Percentiles rank a stretch among this genome's conserved stretches.
These are phyloP conservation scores for Albula goreensis DNA, from an alignment of 2,113 vertebrate genomes.

Conservation along the genomic window DNA sequence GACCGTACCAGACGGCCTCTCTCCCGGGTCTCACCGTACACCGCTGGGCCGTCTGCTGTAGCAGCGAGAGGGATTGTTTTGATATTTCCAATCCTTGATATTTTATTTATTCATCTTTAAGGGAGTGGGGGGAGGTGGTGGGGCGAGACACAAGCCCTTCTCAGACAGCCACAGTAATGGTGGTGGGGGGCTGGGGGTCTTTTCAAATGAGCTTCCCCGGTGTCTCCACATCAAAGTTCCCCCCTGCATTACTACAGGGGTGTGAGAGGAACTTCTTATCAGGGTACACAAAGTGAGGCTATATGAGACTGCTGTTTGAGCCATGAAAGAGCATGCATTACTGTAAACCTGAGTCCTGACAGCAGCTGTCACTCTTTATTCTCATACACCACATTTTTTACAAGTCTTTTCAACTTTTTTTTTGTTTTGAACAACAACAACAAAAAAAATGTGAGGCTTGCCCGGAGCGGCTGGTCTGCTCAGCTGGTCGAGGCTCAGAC, in stretches of 20 bases:
- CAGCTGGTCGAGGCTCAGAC: background rate
- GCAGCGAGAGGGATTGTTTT: conserved; percentile 51
- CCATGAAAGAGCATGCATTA: conserved; percentile 60
- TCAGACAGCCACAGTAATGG: conserved; percentile 50
- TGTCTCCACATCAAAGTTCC: conserved; percentile 59
- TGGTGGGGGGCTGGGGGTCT: background rate
- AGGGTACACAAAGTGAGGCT: conserved; percentile 55
- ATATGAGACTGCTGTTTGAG: conserved; percentile 48
- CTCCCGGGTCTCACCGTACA: conserved; percentile 8
- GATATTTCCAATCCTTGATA: conserved; percentile 58
- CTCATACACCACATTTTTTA: conserved; percentile 43
- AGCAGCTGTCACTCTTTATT: conserved; percentile 51
- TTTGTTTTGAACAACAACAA: conserved; percentile 33
- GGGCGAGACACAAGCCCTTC: conserved; percentile 41
- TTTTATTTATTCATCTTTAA: conserved; percentile 67
- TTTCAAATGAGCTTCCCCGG: conserved; percentile 32
- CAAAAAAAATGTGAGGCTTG: background rate
- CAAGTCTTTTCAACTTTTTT: conserved; percentile 42
- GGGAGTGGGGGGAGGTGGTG: conserved; percentile 14
- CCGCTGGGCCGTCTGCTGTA: conserved; percentile 28
- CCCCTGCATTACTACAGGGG: conserved; percentile 55
- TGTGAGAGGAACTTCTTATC: conserved; percentile 58
- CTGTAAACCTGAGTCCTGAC: conserved; percentile 37
- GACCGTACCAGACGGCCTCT: conserved; percentile 36
- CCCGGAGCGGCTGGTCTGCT: background rate